Evolutionary conservation across 2,797 vertebrate genomes (phyloP).

Genomic region (Siniperca scherzeri): DNA sequence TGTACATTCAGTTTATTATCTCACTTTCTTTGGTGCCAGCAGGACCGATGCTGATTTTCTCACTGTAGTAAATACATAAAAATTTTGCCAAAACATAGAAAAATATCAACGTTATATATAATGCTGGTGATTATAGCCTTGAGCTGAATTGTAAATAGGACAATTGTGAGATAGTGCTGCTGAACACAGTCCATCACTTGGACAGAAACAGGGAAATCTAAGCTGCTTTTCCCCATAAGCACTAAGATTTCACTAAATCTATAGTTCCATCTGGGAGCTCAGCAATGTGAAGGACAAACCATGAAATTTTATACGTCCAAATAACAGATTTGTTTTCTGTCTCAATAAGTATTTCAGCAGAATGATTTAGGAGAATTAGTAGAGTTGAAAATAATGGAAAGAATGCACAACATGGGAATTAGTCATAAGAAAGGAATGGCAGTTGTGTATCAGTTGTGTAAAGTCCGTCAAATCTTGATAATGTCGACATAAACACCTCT

Average conservation of each 20-base stretch:
- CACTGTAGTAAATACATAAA: background rate
- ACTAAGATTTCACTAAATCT: slow-evolving; percentile 36
- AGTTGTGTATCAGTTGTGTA: slow-evolving; percentile 29
- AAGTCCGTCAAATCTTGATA: slow-evolving; percentile 34
- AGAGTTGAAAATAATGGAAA: slow-evolving; percentile 25
- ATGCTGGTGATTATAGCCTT: background rate
- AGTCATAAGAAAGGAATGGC: slow-evolving; percentile 34
- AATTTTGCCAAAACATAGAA: background rate
- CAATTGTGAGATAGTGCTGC: background rate
- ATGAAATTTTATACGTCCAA: slow-evolving; percentile 16
- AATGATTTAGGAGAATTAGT: background rate
- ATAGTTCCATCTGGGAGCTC: slow-evolving; percentile 35
- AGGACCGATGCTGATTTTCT: slow-evolving; percentile 14
- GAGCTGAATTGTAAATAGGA: background rate
- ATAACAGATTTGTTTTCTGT: slow-evolving; percentile 5
- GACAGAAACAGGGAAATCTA: background rate
- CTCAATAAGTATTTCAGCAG: slow-evolving; percentile 22
- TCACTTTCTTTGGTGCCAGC: background rate
- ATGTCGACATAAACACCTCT: slow-evolving; percentile 44
- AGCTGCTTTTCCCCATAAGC: background rate
- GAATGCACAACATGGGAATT: slow-evolving; percentile 28
- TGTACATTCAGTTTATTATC: background rate
- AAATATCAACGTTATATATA: background rate
- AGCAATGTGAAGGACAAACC: slow-evolving; percentile 36
- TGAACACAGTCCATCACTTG: slow-evolving; percentile 15